phyloP scores from a whole-genome alignment of 2,888 invertebrate species.

The Pollenia angustigena region DNA sequence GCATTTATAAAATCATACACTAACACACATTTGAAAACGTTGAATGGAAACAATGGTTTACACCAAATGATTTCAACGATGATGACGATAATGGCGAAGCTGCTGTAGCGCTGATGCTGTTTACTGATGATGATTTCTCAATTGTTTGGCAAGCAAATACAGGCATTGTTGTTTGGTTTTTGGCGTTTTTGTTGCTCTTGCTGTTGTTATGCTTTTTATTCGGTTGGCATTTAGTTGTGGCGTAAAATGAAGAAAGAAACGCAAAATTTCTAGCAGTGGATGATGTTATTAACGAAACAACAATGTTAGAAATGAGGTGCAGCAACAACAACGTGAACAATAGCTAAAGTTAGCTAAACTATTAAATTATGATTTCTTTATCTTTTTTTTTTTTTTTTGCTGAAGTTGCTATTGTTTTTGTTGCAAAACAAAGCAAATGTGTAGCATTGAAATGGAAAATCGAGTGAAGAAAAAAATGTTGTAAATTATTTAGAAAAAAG shows the following conservation, averaged over 20 bases:
- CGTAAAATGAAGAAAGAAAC: constrained; percentile 30
- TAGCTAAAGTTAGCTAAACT: constrained; percentile 29
- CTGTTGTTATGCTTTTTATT: background rate
- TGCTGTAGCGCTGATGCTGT: background rate
- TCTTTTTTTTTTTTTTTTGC: background rate
- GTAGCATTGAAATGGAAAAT: constrained; percentile 21
- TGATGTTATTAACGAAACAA: constrained; percentile 46
- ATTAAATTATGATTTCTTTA: constrained; percentile 28
- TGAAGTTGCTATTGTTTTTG: background rate
- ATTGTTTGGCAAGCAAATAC: constrained; percentile 54
- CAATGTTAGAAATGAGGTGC: constrained; percentile 1
- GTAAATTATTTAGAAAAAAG: background rate
- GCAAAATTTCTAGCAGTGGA: constrained; percentile 47
- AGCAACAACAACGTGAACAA: constrained; percentile 17
- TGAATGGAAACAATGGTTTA: constrained; percentile 17
- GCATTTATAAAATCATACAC: constrained; percentile 16
- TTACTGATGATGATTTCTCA: constrained; percentile 17
- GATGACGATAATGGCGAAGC: constrained; percentile 1
- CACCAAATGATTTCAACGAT: constrained; percentile 18
- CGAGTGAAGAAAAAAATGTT: background rate
- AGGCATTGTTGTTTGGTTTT: constrained; percentile 45
- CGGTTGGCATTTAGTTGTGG: constrained; percentile 26
- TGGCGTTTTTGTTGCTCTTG: background rate
- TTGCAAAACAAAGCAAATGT: background rate
- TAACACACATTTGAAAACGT: background rate